A percentile compares a stretch with the other conserved stretches of the same genome.
These are phyloP conservation scores for Cherax quadricarinatus DNA, from an alignment of 1,140 invertebrate species.

Conservation along the genomic window DNA sequence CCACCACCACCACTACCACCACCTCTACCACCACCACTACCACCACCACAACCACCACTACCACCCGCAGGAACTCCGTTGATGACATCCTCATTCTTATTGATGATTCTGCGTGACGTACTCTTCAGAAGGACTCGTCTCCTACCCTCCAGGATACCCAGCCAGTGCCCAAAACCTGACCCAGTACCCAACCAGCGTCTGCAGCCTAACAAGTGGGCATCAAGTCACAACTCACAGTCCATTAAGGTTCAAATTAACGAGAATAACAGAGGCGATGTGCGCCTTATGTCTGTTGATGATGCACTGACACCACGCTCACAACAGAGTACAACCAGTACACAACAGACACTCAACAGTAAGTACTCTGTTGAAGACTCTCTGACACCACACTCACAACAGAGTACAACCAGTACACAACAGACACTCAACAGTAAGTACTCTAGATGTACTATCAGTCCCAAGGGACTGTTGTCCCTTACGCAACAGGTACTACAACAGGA, in stretches of 20 bases:
- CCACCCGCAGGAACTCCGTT: neutral
- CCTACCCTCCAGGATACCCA: neutral
- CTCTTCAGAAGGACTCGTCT: neutral
- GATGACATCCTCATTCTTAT: slow-evolving; percentile 27
- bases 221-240: neutral
- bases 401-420: too few species aligned
- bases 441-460: too few species aligned
- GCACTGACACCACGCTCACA: neutral
- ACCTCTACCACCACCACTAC: neutral
- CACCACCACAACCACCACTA: neutral
- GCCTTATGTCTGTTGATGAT: neutral
- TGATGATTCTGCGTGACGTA: slow-evolving; percentile 13
- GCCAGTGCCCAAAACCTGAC: neutral
- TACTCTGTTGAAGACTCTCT: too few species aligned
- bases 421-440: too few species aligned
- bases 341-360: neutral
- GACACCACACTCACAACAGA: too few species aligned
- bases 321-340: neutral
- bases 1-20: too few species aligned
- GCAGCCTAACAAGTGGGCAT: neutral
- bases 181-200: neutral
- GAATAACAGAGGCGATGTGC: neutral
- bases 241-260: neutral
- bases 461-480: too few species aligned
- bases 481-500: neutral